Evolutionary conservation across 2,113 vertebrate genomes (phyloP).

Genomic region (Oxyruncus cristatus): DNA sequence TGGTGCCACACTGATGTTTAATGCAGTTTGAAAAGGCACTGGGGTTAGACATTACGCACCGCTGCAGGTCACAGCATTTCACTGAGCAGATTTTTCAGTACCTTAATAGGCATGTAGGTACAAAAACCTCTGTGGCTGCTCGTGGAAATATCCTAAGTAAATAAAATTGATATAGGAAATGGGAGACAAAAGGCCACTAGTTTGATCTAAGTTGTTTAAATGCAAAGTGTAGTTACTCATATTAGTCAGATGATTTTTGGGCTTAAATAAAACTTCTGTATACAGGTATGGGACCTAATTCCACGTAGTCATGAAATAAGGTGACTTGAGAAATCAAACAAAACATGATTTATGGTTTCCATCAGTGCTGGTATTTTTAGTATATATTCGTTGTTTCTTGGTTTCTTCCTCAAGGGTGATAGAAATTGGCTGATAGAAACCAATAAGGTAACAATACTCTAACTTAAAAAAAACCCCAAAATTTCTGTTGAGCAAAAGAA

Average conservation of each 20-base stretch:
- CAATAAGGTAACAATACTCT: not conserved
- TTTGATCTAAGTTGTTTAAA: not conserved
- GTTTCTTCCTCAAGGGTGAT: not conserved
- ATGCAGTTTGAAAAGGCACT: not conserved
- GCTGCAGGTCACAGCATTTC: not conserved
- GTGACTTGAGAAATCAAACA: not conserved
- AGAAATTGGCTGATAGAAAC: not conserved
- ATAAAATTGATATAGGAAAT: not conserved
- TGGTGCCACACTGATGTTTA: not conserved
- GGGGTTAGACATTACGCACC: not conserved
- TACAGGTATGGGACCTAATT: not conserved
- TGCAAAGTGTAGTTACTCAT: not conserved
- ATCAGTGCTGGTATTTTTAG: not conserved
- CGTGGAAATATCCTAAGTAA: not conserved
- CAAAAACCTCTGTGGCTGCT: not conserved
- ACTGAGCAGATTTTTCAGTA: not conserved
- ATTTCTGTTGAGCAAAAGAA: not conserved
- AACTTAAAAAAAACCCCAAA: not conserved
- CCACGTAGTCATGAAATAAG: not conserved
- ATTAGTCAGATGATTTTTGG: not conserved
- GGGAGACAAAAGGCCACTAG: not conserved
- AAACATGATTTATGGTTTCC: not conserved
- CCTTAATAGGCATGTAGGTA: accelerated
- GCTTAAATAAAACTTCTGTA: not conserved
- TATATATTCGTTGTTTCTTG: not conserved